Conservation (phyloP, 2,113 vertebrate species). For the Dryoscopus gambensis region DNA sequence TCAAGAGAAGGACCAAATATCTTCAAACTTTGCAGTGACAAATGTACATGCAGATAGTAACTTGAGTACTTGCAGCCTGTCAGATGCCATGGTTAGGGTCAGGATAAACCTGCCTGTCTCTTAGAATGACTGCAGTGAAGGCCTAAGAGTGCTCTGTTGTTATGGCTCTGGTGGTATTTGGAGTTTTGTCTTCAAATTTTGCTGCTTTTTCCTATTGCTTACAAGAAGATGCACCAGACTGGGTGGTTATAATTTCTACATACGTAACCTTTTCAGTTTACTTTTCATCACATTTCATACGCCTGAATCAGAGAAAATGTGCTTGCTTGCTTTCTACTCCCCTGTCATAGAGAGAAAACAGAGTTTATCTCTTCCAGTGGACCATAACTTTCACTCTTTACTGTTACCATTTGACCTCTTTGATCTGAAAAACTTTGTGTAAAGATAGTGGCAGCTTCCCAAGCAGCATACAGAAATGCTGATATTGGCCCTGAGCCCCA, state of each 20-base stretch:
- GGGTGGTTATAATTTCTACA: background rate
- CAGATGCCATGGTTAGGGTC: background rate
- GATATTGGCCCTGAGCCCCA: background rate
- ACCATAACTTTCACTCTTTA: background rate
- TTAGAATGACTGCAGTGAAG: background rate
- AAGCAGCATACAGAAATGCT: background rate
- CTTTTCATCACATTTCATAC: background rate
- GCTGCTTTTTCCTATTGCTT: background rate
- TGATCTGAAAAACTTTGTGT: background rate
- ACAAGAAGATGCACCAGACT: background rate
- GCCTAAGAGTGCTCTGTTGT: background rate
- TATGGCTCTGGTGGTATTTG: rapidly evolving
- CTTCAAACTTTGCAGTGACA: background rate
- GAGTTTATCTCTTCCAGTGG: background rate
- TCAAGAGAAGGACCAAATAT: background rate
- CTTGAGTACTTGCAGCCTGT: background rate
- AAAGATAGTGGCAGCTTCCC: background rate
- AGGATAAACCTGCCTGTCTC: background rate
- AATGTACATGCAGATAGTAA: background rate
- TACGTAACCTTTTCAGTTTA: background rate
- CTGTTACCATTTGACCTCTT: background rate
- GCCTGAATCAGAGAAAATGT: background rate
- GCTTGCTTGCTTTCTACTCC: background rate
- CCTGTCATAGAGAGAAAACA: background rate
- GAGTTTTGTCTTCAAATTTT: background rate